These are phyloP conservation scores for Ctenochaetus hawaiiensis DNA, from an alignment of 2,797 vertebrate genomes.

Conservation along the genomic window DNA sequence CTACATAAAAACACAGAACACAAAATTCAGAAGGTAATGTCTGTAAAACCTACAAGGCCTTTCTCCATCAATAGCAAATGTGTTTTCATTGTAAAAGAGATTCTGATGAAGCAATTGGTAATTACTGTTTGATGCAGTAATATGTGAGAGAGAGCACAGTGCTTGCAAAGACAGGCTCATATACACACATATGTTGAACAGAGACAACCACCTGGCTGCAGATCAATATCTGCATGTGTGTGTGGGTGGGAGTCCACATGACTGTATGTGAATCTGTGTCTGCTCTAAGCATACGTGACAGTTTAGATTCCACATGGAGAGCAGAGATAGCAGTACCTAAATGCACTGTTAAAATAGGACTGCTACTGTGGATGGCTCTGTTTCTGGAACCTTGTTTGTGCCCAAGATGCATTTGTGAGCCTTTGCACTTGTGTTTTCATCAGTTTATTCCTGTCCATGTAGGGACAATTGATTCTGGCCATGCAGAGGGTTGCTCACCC, in stretches of 20 bases:
- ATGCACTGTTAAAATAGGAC: conserved; percentile 52
- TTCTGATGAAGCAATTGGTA: conserved; percentile 40
- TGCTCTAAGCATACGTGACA: conserved; percentile 42
- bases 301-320: conserved; percentile 59
- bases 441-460: conserved; percentile 48
- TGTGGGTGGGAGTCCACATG: conserved; percentile 18
- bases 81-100: conserved; percentile 9
- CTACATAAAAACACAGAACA: not conserved
- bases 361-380: conserved; percentile 59
- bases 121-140: conserved; percentile 41
- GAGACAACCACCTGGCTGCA: conserved; percentile 51
- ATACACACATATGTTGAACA: conserved; percentile 63
- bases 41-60: conserved; percentile 18
- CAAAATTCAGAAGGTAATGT: conserved; percentile 2
- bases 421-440: conserved; percentile 13
- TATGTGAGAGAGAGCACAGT: conserved; percentile 29
- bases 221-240: conserved; percentile 57
- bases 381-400: conserved; percentile 38
- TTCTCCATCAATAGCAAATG: conserved; percentile 15
- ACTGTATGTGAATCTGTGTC: conserved; percentile 33
- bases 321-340: conserved; percentile 49
- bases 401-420: conserved; percentile 1
- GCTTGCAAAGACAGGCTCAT: conserved; percentile 26
- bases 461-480: conserved; percentile 39
- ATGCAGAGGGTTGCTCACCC: conserved; percentile 85